These are phyloP conservation scores for Agrypnia vestita DNA, from an alignment of 1,140 invertebrate species.

Conservation along the genomic window DNA sequence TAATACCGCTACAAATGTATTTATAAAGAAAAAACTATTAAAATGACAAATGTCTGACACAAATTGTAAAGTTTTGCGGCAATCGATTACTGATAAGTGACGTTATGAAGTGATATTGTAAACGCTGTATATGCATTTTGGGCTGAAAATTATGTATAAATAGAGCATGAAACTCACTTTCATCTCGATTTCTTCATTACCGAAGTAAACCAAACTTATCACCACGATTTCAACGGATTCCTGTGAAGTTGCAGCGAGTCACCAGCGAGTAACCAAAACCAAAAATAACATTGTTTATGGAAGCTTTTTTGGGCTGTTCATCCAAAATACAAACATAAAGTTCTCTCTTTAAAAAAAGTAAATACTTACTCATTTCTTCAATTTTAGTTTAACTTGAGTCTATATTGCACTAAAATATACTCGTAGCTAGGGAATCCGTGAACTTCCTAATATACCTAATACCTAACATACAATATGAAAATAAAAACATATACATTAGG, in stretches of 20 bases:
- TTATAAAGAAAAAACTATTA: neutral
- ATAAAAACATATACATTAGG: no score
- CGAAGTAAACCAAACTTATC: neutral
- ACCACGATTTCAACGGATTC: constrained; percentile 21
- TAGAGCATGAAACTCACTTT: constrained; percentile 26
- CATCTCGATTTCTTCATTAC: constrained; percentile 21
- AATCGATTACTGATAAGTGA: neutral
- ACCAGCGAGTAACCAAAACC: no score
- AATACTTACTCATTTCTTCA: no score
- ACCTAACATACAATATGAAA: no score
- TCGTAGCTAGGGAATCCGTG: no score
- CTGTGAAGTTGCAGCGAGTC: constrained; percentile 15
- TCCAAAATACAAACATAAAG: no score
- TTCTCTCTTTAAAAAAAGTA: no score
- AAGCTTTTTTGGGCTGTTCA: no score
- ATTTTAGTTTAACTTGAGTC: no score
- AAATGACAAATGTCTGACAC: neutral
- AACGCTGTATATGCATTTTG: neutral
- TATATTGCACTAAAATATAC: no score
- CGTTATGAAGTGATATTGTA: no score
- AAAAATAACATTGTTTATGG: neutral
- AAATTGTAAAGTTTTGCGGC: neutral
- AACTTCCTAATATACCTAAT: no score
- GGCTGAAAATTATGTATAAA: neutral
- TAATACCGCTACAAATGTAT: constrained; percentile 1